Evolutionary conservation across 37 sponge, comb jelly and placozoan genomes (phyloP).

Genomic region (Spongilla lacustris): DNA sequence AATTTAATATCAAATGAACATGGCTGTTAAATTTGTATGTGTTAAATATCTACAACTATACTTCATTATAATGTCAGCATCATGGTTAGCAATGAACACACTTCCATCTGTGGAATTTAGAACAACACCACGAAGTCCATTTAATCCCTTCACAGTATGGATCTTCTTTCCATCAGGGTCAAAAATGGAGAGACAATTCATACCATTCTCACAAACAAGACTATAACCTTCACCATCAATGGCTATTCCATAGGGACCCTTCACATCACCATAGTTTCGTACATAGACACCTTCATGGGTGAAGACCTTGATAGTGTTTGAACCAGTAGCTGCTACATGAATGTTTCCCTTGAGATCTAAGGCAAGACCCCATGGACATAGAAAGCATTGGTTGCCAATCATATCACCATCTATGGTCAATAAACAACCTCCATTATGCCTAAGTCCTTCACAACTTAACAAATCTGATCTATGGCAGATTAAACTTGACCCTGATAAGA

Average conservation of each 20-base stretch:
- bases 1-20: too few species aligned
- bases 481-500: too few species aligned
- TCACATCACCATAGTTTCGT: conserved; percentile 16
- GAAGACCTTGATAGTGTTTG: conserved; percentile 27
- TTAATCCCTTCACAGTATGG: neutral
- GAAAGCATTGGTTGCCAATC: neutral
- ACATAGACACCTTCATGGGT: conserved; percentile 14
- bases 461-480: too few species aligned
- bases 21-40: too few species aligned
- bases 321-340: conserved; percentile 19
- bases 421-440: too few species aligned
- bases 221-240: conserved; percentile 46
- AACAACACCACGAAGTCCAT: neutral
- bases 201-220: conserved; percentile 20
- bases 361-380: conserved; percentile 46
- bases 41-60: too few species aligned
- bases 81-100: too few species aligned
- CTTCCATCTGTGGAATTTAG: neutral
- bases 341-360: conserved; percentile 39
- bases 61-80: too few species aligned
- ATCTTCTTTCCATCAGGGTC: conserved; percentile 4
- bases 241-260: conserved; percentile 41
- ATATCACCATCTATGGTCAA: too few species aligned
- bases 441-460: too few species aligned
- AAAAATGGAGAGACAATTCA: neutral